Percentiles rank a stretch among this genome's conserved stretches.
phyloP scores from a whole-genome alignment of 2,797 vertebrate genomes.

The Paguma larvata region DNA sequence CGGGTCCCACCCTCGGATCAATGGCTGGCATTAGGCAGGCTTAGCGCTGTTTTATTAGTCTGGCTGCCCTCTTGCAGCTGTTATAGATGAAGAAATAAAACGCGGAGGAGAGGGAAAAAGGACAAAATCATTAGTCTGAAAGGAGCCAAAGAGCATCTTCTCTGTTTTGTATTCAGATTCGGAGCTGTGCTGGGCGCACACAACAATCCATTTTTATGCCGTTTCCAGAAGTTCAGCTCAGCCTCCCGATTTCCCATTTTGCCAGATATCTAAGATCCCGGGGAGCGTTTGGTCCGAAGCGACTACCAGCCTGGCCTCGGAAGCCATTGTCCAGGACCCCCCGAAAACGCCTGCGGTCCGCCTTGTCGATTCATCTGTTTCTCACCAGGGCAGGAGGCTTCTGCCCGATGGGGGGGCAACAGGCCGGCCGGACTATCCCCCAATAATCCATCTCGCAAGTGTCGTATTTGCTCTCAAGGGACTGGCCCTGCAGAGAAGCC shows the following conservation, averaged over 20 bases:
- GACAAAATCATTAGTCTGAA: conserved; percentile 81
- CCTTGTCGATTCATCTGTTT: background rate
- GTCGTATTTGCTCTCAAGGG: conserved; percentile 32
- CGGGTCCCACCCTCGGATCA: conserved; percentile 79
- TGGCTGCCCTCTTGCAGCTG: conserved; percentile 72
- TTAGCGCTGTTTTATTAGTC: conserved; percentile 68
- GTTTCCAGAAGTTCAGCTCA: conserved; percentile 59
- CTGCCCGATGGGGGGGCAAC: background rate
- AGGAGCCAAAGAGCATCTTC: conserved; percentile 78
- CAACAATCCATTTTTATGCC: conserved; percentile 60
- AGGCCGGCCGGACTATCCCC: background rate
- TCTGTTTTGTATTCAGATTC: conserved; percentile 81
- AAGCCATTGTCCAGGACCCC: conserved; percentile 11
- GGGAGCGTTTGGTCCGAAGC: background rate
- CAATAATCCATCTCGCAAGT: conserved; percentile 45
- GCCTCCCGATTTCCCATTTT: conserved; percentile 64
- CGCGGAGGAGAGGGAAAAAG: conserved; percentile 72
- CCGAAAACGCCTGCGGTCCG: conserved; percentile 35
- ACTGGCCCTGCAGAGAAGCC: background rate
- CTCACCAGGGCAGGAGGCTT: conserved; percentile 24
- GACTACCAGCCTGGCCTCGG: background rate
- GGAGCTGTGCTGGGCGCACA: conserved; percentile 39
- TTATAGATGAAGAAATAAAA: conserved; percentile 82
- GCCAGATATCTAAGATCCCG: conserved; percentile 30
- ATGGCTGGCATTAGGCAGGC: conserved; percentile 76